A percentile compares a stretch with the other conserved stretches of the same genome.
phyloP scores from a whole-genome alignment of 2,888 invertebrate genomes.

The Netelia inedita region DNA sequence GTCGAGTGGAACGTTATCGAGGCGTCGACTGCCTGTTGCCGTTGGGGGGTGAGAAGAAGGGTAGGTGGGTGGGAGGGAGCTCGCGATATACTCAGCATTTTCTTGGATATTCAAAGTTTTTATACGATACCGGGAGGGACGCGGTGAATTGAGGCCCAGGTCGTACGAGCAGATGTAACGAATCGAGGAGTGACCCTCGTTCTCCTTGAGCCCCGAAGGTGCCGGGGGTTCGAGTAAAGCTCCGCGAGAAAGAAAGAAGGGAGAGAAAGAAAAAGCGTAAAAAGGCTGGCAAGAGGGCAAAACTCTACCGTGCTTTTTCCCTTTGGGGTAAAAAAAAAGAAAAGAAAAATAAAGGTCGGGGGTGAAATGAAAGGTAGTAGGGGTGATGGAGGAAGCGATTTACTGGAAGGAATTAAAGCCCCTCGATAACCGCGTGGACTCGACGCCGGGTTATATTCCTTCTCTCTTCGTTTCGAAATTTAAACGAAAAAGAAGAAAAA shows the following conservation, averaged over 20 bases:
- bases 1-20: no score
- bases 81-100: not conserved
- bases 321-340: not conserved
- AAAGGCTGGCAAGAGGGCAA: slow-evolving; percentile 6
- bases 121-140: not conserved
- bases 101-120: slow-evolving; percentile 10
- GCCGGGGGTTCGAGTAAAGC: not conserved
- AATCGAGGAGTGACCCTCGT: slow-evolving; percentile 1
- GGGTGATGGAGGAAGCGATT: slow-evolving; percentile 14
- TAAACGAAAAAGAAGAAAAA: not conserved
- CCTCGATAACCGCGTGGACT: slow-evolving; percentile 6
- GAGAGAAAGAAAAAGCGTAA: not conserved
- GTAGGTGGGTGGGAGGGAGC: no score
- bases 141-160: not conserved
- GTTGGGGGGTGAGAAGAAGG: no score
- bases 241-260: not conserved
- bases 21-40: no score
- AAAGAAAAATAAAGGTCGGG: not conserved
- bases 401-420: slow-evolving; percentile 42
- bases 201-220: not conserved
- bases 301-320: not conserved
- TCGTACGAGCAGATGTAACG: not conserved
- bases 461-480: slow-evolving; percentile 1
- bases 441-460: not conserved
- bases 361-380: not conserved